Base-by-base conservation (phyloP, 2,797 vertebrate species). In the Mus spretus region DNA sequence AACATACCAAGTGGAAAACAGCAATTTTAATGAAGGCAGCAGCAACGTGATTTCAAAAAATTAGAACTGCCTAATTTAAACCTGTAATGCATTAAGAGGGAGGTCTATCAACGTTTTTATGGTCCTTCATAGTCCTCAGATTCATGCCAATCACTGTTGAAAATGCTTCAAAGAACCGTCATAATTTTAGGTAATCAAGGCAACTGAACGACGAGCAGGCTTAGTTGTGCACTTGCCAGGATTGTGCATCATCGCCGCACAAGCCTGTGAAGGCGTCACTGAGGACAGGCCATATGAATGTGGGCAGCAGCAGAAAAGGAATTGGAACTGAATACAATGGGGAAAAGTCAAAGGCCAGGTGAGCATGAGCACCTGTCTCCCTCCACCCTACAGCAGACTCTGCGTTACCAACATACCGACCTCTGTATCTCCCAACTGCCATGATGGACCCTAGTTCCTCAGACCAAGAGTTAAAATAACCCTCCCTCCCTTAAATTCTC, bases 1-100 rank as follows among this genome's bases (percentile, higher is more conserved):
- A 89, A 95, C 91, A 89, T 28, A 85, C 22, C 6, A 92, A 85
- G 9, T 77, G 17, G 53, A 96, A 92, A 70, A 17, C 17, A 40
- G 44, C 47, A 91, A 79, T 31, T 20, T 14, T 53, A 77, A 34
- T 20, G 14, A 63, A 34, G 17, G 31, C 26, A 28, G 53, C 3
- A 5, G 26, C 50, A 87, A 70, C 0, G 8, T 19, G 13, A 28
- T 86, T 94, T 96, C 40, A 87, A 81, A 96, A 61, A 74, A 70
- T 74, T 1, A 24, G 3, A 92, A 80, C n/a, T 87, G 13, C 55
- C 19, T 89, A 87, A 91, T 53, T 89, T 78, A 94, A 80, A 57
- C 11, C 26, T 80, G 37, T 28, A 37, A 82, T 83, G 63, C 81
- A 57, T 26, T 53, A 55, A 22, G 34, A 91, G 17, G 14, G 55